These are phyloP conservation scores for Argya squamiceps DNA, from an alignment of 2,797 vertebrate species.

Conservation along the genomic window DNA sequence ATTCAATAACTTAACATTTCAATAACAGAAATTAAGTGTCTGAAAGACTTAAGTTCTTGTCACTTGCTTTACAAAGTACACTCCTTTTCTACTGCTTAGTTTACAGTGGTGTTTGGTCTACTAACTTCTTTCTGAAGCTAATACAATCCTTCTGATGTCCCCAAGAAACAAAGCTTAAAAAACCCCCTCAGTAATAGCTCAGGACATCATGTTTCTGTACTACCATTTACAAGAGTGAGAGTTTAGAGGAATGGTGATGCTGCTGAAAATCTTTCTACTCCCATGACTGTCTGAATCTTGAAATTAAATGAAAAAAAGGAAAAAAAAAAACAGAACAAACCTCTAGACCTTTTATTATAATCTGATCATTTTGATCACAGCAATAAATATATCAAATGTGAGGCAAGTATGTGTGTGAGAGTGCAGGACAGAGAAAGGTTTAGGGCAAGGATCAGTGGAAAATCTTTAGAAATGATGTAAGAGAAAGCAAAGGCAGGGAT, in stretches of 20 bases:
- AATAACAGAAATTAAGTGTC: background rate
- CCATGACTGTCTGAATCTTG: slow-evolving; percentile 22
- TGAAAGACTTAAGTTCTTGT: background rate
- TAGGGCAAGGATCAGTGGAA: slow-evolving; percentile 83
- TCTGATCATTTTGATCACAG: slow-evolving; percentile 70
- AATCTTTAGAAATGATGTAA: slow-evolving; percentile 91
- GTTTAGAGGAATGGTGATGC: background rate
- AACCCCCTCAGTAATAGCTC: background rate
- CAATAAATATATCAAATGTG: slow-evolving; percentile 62
- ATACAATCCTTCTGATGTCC: background rate
- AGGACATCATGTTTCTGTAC: background rate
- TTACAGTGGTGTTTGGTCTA: background rate
- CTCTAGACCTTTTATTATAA: slow-evolving; percentile 51
- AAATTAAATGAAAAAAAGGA: background rate
- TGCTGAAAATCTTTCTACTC: slow-evolving; percentile 12
- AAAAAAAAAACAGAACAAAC: background rate
- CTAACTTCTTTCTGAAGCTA: background rate
- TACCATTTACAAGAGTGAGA: slow-evolving; percentile 18
- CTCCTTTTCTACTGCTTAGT: background rate
- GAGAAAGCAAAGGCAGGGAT: slow-evolving; percentile 83
- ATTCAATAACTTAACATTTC: background rate
- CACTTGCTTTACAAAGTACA: background rate
- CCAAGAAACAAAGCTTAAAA: background rate
- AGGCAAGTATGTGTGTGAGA: slow-evolving; percentile 36
- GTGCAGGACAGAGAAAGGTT: slow-evolving; percentile 59